Base-by-base conservation (phyloP, 1,140 invertebrate species). In the Teleogryllus occipitalis region DNA sequence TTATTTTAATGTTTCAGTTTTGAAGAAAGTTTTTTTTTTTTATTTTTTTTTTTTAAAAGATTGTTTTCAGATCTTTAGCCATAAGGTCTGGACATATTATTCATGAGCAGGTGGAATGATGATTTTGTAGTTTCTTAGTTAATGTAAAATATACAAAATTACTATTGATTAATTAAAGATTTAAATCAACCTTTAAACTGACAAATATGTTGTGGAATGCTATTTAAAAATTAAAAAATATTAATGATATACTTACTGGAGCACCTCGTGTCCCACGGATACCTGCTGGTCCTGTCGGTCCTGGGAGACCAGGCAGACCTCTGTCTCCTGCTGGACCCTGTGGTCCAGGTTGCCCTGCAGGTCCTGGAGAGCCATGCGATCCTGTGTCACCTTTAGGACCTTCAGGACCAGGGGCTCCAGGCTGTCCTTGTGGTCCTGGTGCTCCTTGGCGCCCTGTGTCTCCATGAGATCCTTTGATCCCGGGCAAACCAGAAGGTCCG, bases 301-400 rank as follows among this genome's bases (percentile, higher is more conserved):
- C 92, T 54, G 89, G 89, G 48, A 91, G 84, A 7, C 92, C 92
- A 80, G 88, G 87, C 3, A 88, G 85, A 15, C 93, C 94, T 83
- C 92, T 88, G 65, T 91, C 90, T 48, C 94, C 94, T 47, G 90
- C 85, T 1, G 88, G 86, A 39, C 95, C 95, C 79, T 89, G 87
- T 0, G 90, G 89, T 75, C 92, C 93, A 78, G 86, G 85, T 27
- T 86, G 88, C 15, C 93, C 93, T 78, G 89, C 85, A 8, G 89
- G 87, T 27, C 95, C 95, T 75, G 89, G 83, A 54, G 90, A 89
- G 27, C 95, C 94, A 82, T 91, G 89, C 72, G 89, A 87, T 76
- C 93, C 93, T 80, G 88, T 84, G 82, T 92, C 91, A n/a, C 93
- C 93, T 86, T 93, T 92, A 21, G 85, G 84, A 77, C 94, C 93